Conservation (phyloP, 2,888 invertebrate species). For the Clistopyga incitator region DNA sequence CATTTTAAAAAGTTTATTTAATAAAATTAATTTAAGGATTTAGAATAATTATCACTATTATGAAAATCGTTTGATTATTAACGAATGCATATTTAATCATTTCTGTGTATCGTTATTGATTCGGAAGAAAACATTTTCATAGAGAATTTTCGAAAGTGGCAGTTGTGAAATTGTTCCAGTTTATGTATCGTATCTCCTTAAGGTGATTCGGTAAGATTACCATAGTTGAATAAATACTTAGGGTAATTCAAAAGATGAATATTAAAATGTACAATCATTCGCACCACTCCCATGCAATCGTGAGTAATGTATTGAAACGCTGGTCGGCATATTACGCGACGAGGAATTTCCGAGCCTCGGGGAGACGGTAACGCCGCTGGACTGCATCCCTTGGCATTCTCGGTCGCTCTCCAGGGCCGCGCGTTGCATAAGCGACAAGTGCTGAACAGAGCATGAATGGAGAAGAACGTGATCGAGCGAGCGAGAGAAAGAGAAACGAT, state of each 20-base stretch:
- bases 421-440: constrained; percentile 76
- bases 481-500: constrained; percentile 60
- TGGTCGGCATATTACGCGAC: constrained; percentile 16
- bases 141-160: constrained; percentile 4
- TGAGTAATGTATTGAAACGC: constrained; percentile 11
- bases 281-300: constrained; percentile 5
- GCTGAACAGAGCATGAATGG: constrained; percentile 76
- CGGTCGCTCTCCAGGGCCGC: constrained; percentile 67
- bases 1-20: background rate
- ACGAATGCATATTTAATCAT: too few relatives aligned
- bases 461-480: constrained; percentile 67
- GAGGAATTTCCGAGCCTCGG: constrained; percentile 36
- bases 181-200: background rate
- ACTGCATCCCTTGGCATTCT: constrained; percentile 41
- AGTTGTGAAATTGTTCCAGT: background rate
- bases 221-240: constrained; percentile 35
- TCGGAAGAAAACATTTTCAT: too few relatives aligned
- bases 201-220: constrained; percentile 8
- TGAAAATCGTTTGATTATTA: too few relatives aligned
- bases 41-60: too few relatives aligned
- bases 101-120: too few relatives aligned
- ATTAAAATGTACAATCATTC: constrained; percentile 8
- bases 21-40: background rate
- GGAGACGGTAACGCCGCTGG: constrained; percentile 9
- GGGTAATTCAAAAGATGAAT: background rate